Evolutionary conservation across 2,888 invertebrate species (phyloP), one percentile per base, ranked within the genome.

Genomic region (Drosophila crucigera): DNA sequence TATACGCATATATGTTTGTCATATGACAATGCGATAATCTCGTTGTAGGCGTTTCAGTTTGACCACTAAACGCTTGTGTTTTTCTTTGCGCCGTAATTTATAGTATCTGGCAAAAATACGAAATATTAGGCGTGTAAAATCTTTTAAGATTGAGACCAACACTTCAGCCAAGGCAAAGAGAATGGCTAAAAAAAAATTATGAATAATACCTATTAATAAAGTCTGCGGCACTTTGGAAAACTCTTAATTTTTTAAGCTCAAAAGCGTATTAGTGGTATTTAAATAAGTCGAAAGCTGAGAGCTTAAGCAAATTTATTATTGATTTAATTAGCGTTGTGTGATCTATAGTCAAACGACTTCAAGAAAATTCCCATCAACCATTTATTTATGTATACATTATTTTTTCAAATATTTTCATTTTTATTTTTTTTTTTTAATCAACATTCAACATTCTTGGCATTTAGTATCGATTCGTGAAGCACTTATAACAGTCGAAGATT

Each of bases 151-250:
- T 70, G 79, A 69, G 85, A 49, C 58, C 76, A 80, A 68, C 81
- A 85, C 83, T 78, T 83, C 63, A 68, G 75, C 65, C 74, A 60
- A 80, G 68, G 67, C 72, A 43, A 65, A 7, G 9, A 31, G 30
- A 52, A 53, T 65, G 67, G 41, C 68, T 41, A 52, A 61, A 43
- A 25, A 25, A 22, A 22, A 59, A 74, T 77, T 82, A 87, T 84
- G 83, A 82, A 84, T 69, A 87, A 80, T 72, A 25, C 47, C 70
- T 80, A 71, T 76, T 68, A 78, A 78, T 78, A 80, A 71, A 62
- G 37, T 54, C 30, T 14, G n/a, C 41, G 50, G n/a, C 11, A 30
- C 2, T n/a, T 39, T 39, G 6, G 25, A 35, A 56, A 22, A 10
- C 14, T n/a, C 25, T 5, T 4, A 1, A 28, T 14, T 68, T 50